Conservation (phyloP, 2,888 invertebrate species). For the Hylaea fasciaria region DNA sequence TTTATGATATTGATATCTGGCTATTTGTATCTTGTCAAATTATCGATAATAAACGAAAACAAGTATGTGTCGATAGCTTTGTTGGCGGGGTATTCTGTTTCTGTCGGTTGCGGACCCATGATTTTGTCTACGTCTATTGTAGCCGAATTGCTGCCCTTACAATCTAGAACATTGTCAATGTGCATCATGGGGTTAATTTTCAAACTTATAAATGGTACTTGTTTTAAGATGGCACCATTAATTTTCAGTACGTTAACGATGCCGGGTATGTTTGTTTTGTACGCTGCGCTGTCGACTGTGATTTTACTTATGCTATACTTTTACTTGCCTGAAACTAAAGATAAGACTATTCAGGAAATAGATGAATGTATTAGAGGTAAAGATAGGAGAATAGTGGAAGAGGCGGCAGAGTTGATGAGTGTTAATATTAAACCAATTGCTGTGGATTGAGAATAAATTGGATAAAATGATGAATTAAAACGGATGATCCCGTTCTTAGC, state of each 20-base stretch:
- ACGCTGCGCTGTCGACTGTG: conserved; percentile 39
- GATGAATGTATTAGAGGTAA: conserved; percentile 36
- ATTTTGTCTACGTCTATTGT: conserved; percentile 46
- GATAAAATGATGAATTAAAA: no score
- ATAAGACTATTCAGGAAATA: conserved; percentile 57
- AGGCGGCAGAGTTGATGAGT: conserved; percentile 1
- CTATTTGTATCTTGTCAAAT: conserved; percentile 48
- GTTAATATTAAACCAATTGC: neutral
- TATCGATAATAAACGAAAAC: conserved; percentile 43
- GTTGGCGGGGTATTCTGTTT: conserved; percentile 47
- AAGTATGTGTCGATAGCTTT: conserved; percentile 44
- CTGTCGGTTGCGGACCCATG: conserved; percentile 53
- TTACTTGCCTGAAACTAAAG: conserved; percentile 59
- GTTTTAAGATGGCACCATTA: conserved; percentile 49
- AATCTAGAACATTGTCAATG: conserved; percentile 44
- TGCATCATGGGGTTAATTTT: conserved; percentile 31
- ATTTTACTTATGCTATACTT: conserved; percentile 44
- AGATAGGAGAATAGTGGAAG: conserved; percentile 10
- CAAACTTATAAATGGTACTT: conserved; percentile 28
- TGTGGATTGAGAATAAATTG: neutral
- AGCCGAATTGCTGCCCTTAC: conserved; percentile 49
- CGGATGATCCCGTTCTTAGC: no score
- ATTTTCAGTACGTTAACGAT: conserved; percentile 45
- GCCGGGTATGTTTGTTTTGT: conserved; percentile 52
- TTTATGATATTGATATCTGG: conserved; percentile 49